Percentiles rank a stretch among this genome's conserved stretches.
Conservation (phyloP, 30 jellyfish, hydroid and myxozoan species). For the Catostylus mosaicus region DNA sequence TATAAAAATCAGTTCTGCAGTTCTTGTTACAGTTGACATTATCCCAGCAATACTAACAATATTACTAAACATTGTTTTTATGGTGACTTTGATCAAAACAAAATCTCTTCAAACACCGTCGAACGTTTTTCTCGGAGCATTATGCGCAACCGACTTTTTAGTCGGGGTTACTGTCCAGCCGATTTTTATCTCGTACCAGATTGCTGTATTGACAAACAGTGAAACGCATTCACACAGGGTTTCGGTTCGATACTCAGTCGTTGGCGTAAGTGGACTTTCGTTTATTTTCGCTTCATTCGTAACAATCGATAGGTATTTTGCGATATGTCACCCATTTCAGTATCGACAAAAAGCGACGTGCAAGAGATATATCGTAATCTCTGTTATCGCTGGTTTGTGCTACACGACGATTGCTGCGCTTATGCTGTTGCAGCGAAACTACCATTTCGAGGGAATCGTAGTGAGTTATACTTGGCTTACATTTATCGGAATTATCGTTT, state of each 20-base stretch:
- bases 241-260: not conserved
- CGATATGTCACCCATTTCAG: conserved; percentile 54
- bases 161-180: conserved; percentile 39
- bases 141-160: conserved; percentile 44
- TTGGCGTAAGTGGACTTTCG: conserved; percentile 39
- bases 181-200: conserved; percentile 12
- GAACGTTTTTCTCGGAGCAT: conserved; percentile 46
- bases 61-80: conserved; percentile 24
- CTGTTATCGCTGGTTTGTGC: conserved; percentile 1
- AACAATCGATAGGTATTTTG: conserved; percentile 47
- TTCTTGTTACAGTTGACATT: conserved; percentile 12
- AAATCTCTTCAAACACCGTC: conserved; percentile 52
- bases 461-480: not conserved
- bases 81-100: conserved; percentile 30
- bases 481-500: not conserved
- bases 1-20: not conserved
- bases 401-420: conserved; percentile 9
- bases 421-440: not conserved
- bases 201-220: not conserved
- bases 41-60: conserved; percentile 36
- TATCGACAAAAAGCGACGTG: conserved; percentile 9
- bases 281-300: conserved; percentile 46
- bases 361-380: conserved; percentile 10
- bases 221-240: not conserved
- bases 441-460: conserved; percentile 8